Base-by-base conservation (phyloP, 1,140 invertebrate species). In the Diorhabda carinulata region DNA sequence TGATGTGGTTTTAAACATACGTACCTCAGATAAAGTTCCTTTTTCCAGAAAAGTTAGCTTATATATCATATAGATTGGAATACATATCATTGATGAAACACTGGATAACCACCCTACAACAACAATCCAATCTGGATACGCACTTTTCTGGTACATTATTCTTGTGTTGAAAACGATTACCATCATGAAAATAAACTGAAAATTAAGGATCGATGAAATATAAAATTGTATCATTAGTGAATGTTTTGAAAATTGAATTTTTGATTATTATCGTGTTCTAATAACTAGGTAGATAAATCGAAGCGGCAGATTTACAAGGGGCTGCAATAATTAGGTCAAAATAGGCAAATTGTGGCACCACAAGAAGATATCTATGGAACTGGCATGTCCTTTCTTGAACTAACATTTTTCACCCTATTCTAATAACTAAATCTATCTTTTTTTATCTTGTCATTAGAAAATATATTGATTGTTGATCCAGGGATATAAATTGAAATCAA, bases 41-140 rank as follows among this genome's bases (percentile, higher is more conserved):
- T 69, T 57, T 67, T 70, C 69, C n/a, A 65, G 2, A 56, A 72
- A 74, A 41, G 72, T 61, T 42, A 74, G 64, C 52, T 68, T 64
- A 44, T 74, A 74, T 7, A 71, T 71, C 68, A 74, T 74, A 72
- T 86, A 86, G 64, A 82, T 72, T 3, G 87, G 87, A 45, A 89
- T 85, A 65, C 83, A 85, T 3, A 85, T 57, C 75, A 89, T 83
- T 42, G 87, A 88, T 41, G 82, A 74, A 8, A 82, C 74, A 25
- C 86, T 87, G 3, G 87, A 83, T 40, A 83, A 72, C 87, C 87
- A 89, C 8, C 87, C 87, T n/a, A 88, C 64, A 6, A 72, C 76
- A 9, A 84, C 78, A 0, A 85, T 84, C 87, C 87, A 89, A 59
- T 80, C 75, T 3, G 88, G 88, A 74, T 85, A 88, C 7, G 70